Conservation (phyloP, 2,797 vertebrate species). For the Pipistrellus nathusii region DNA sequence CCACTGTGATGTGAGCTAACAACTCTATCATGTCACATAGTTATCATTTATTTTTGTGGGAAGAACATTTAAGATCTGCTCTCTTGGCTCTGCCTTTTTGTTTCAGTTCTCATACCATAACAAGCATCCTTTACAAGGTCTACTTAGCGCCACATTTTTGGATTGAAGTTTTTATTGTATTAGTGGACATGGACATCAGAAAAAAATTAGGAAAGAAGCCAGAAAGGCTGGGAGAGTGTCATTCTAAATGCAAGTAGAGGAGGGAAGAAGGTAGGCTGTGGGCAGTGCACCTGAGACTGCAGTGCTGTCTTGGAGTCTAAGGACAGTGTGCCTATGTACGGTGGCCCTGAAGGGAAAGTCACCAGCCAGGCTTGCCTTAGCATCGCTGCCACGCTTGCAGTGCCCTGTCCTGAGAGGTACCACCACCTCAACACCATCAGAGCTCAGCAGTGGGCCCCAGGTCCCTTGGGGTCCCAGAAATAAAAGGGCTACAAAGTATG, state of each 20-base stretch:
- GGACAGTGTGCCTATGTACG: not conserved
- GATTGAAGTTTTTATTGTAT: constrained; percentile 15
- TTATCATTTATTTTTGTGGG: constrained; percentile 4
- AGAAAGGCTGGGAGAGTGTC: not conserved
- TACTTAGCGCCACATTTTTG: not conserved
- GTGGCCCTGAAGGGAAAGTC: not conserved
- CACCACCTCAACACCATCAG: accelerated
- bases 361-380: not conserved
- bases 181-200: not conserved
- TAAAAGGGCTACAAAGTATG: not conserved
- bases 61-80: constrained; percentile 1
- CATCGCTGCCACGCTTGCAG: accelerated
- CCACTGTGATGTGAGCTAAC: not conserved
- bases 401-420: accelerated
- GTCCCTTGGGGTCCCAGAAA: no score
- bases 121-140: not conserved
- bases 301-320: not conserved
- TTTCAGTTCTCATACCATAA: not conserved
- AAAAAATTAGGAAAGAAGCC: constrained; percentile 18
- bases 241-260: not conserved
- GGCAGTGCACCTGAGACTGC: accelerated
- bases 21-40: not conserved
- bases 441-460: not conserved
- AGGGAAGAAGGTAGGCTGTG: not conserved
- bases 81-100: not conserved